phyloP scores from a whole-genome alignment of 2,888 invertebrate species.

The Oscheius onirici region DNA sequence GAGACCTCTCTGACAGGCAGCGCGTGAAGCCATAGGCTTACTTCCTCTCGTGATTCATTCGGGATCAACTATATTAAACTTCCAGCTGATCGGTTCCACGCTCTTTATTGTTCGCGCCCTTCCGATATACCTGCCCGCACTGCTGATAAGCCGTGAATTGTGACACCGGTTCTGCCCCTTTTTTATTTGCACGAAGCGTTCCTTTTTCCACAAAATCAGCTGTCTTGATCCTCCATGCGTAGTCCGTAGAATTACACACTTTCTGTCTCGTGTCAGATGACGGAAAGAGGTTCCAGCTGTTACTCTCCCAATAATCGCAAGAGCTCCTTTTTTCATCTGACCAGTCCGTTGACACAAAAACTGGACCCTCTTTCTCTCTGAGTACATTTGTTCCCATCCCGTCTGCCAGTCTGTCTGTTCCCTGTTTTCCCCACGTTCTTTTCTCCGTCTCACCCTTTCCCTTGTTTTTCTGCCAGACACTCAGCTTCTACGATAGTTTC shows the following conservation, averaged over 20 bases:
- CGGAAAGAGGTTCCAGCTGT: too few species aligned
- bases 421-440: conserved; percentile 26
- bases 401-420: conserved; percentile 7
- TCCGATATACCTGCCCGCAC: background rate
- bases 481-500: background rate
- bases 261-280: too few species aligned
- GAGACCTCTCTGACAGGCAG: too few species aligned
- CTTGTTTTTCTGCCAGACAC: conserved; percentile 2
- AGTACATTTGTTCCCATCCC: conserved; percentile 32
- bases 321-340: background rate
- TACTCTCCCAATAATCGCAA: too few species aligned
- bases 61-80: background rate
- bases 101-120: background rate
- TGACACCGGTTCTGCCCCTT: too few species aligned
- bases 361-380: conserved; percentile 32
- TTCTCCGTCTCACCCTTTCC: conserved; percentile 8
- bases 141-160: background rate
- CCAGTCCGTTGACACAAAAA: conserved; percentile 15
- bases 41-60: background rate
- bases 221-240: too few species aligned
- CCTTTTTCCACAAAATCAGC: too few species aligned
- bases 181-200: too few species aligned
- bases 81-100: background rate
- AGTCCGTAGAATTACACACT: too few species aligned
- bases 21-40: background rate